These are phyloP conservation scores for Spisula solida DNA, from an alignment of 2,888 invertebrate species.

Conservation along the genomic window DNA sequence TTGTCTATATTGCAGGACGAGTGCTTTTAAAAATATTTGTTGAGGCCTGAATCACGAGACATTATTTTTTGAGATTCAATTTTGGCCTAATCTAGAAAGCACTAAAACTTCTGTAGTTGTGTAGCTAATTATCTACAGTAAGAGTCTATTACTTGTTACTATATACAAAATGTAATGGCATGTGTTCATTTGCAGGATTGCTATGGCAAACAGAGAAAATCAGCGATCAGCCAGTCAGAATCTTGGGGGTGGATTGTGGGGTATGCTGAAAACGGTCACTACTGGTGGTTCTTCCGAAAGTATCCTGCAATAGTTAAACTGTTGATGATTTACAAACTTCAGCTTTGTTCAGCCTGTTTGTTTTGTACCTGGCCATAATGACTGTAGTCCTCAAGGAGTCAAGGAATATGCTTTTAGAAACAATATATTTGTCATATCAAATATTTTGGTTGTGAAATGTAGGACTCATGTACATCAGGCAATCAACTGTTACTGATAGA, in stretches of 20 bases:
- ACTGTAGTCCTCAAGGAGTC: neutral
- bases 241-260: slow-evolving; percentile 85
- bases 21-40: too few species aligned
- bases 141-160: too few species aligned
- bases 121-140: neutral
- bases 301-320: slow-evolving; percentile 75
- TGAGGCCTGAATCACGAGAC: too few species aligned
- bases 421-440: too few species aligned
- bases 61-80: neutral
- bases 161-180: neutral
- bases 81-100: neutral
- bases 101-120: neutral
- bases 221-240: slow-evolving; percentile 80
- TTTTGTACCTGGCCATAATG: neutral
- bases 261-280: slow-evolving; percentile 85
- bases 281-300: slow-evolving; percentile 78
- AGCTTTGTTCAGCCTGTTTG: neutral
- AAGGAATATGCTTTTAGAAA: too few species aligned
- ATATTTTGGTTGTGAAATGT: neutral
- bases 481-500: too few species aligned
- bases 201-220: slow-evolving; percentile 83
- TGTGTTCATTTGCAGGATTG: slow-evolving; percentile 81
- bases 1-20: too few species aligned
- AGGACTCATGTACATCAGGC: too few species aligned
- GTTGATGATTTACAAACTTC: neutral